Evolutionary conservation across 2,888 invertebrate species (phyloP).

Genomic region (Argyra leucocephala): DNA sequence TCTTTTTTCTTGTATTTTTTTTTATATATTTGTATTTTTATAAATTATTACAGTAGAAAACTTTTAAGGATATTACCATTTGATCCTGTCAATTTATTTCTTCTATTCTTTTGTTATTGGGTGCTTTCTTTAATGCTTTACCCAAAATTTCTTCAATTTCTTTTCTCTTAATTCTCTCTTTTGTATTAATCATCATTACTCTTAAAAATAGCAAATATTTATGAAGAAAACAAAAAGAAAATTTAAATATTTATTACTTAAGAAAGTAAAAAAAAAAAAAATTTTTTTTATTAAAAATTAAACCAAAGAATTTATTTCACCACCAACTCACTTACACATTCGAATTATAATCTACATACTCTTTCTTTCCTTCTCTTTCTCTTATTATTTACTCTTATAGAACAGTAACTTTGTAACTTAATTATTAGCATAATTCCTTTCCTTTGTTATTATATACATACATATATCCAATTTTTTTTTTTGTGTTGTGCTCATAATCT

Average conservation of each 20-base stretch:
- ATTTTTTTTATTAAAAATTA: neutral
- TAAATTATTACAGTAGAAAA: neutral
- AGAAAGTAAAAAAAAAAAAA: neutral
- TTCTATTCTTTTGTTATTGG: neutral
- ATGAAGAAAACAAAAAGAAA: neutral
- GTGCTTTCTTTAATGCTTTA: too few species aligned
- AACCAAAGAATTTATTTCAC: neutral
- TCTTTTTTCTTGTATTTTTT: neutral
- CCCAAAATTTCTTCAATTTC: neutral
- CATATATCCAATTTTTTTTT: neutral
- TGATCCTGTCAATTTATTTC: slow-evolving; percentile 6
- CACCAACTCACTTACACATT: neutral
- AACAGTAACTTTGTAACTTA: neutral
- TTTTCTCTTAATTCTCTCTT: neutral
- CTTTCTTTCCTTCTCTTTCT: neutral
- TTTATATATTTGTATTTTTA: neutral
- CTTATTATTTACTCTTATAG: neutral
- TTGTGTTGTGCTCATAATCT: neutral
- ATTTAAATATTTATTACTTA: slow-evolving; percentile 5
- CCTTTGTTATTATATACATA: neutral
- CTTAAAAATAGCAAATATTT: neutral
- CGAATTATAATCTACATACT: neutral
- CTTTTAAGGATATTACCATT: slow-evolving; percentile 3
- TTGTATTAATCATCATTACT: neutral
- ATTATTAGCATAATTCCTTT: slow-evolving; percentile 2